Evolutionary conservation across 2,888 invertebrate species (phyloP).

Genomic region (Agonopterix arenella): DNA sequence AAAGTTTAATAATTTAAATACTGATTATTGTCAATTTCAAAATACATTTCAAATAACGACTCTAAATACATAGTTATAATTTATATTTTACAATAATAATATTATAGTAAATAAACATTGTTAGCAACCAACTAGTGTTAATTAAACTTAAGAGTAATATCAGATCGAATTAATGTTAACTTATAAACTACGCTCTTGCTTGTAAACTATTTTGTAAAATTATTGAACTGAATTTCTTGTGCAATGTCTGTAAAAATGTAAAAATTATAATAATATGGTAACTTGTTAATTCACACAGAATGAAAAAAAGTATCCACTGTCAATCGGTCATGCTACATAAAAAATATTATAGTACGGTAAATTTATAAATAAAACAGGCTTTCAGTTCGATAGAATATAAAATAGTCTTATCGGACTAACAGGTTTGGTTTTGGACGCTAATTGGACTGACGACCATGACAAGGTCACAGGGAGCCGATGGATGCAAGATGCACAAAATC

Average conservation of each 20-base stretch:
- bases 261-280: conserved; percentile 37
- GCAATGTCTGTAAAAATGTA: conserved; percentile 29
- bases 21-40: conserved; percentile 73
- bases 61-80: conserved; percentile 23
- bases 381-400: too few relatives aligned
- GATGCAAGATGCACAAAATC: too few relatives aligned
- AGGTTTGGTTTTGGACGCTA: too few relatives aligned
- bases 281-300: conserved; percentile 25
- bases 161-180: conserved; percentile 25
- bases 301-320: neutral
- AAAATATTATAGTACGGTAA: too few relatives aligned
- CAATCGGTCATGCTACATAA: too few relatives aligned
- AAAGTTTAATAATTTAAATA: conserved; percentile 62
- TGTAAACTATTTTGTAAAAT: conserved; percentile 23
- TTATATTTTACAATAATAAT: conserved; percentile 21
- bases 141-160: conserved; percentile 27
- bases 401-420: too few relatives aligned
- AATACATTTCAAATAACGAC: conserved; percentile 48
- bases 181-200: conserved; percentile 20
- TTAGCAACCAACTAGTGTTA: conserved; percentile 23
- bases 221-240: conserved; percentile 50
- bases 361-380: too few relatives aligned
- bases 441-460: too few relatives aligned
- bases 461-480: too few relatives aligned
- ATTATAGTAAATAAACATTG: conserved; percentile 18